Evolutionary conservation across 2,113 vertebrate genomes (phyloP).

Genomic region (Craseonycteris thonglongyai): DNA sequence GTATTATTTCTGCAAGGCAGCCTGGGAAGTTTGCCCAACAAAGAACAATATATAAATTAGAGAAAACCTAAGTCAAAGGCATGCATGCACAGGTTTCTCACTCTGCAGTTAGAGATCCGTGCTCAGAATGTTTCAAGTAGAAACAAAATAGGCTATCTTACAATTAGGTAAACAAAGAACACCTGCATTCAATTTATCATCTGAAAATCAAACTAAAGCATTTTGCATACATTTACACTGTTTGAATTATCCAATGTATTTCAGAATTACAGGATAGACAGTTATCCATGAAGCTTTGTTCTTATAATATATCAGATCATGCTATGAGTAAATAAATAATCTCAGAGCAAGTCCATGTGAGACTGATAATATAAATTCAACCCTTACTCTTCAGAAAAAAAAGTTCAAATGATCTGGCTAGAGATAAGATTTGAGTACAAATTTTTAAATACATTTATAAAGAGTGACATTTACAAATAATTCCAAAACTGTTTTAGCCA

Average conservation of each 20-base stretch:
- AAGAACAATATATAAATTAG: constrained; percentile 55
- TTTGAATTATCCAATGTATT: constrained; percentile 56
- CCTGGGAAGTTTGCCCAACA: constrained; percentile 54
- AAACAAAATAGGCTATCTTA: constrained; percentile 61
- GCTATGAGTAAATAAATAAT: constrained; percentile 43
- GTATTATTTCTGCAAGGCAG: constrained; percentile 24
- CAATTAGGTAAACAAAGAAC: constrained; percentile 69
- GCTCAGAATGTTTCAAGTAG: constrained; percentile 60
- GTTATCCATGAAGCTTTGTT: constrained; percentile 54
- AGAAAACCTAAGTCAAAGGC: constrained; percentile 49
- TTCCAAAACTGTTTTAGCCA: neutral
- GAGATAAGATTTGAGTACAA: neutral
- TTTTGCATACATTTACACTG: constrained; percentile 63
- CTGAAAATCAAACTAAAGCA: constrained; percentile 55
- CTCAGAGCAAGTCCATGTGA: neutral
- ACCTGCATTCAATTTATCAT: constrained; percentile 71
- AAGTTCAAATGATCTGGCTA: neutral
- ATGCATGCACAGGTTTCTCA: constrained; percentile 58
- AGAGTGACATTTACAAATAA: neutral
- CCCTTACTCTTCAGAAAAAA: neutral
- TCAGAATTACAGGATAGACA: constrained; percentile 46
- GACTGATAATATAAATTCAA: neutral
- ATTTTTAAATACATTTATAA: neutral
- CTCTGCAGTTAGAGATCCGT: neutral
- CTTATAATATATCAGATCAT: constrained; percentile 40